Evolutionary conservation across 1,140 invertebrate genomes (phyloP).

Genomic region (Aleiodes sp.): DNA sequence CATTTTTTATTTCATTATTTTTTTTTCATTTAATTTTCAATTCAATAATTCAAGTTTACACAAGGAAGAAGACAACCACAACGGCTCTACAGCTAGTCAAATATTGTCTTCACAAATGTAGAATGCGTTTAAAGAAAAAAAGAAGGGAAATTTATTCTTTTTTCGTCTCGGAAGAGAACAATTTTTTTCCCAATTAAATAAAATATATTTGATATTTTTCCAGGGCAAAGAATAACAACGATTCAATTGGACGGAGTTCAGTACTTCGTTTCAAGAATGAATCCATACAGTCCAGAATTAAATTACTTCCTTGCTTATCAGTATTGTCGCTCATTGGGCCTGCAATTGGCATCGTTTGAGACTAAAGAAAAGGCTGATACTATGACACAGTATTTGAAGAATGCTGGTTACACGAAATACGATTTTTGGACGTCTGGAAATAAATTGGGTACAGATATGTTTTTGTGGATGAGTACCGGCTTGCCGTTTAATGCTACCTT

Average conservation of each 20-base stretch:
- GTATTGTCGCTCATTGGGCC: conserved; percentile 85
- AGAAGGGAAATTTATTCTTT: no score
- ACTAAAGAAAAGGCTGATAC: conserved; percentile 86
- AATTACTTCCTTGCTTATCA: conserved; percentile 90
- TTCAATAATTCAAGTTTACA: no score
- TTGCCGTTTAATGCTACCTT: conserved; percentile 87
- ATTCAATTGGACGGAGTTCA: conserved; percentile 86
- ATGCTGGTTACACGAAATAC: conserved; percentile 82
- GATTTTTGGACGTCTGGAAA: conserved; percentile 92
- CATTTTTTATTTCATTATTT: background rate
- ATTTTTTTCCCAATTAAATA: background rate
- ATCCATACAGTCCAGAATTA: conserved; percentile 85
- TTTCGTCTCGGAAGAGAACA: background rate
- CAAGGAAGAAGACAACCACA: background rate
- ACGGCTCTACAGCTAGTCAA: background rate
- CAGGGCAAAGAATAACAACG: conserved; percentile 85
- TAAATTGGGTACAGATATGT: conserved; percentile 85
- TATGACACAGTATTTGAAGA: conserved; percentile 82
- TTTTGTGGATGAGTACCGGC: conserved; percentile 89
- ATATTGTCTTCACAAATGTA: no score
- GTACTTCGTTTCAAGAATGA: conserved; percentile 88
- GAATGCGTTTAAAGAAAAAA: no score
- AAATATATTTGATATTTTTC: conserved; percentile 34
- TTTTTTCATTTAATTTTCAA: background rate
- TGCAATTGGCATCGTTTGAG: conserved; percentile 85